Evolutionary conservation across 2,113 vertebrate species (phyloP), one percentile per base, ranked within the genome.

Genomic region (Mugil cephalus): DNA sequence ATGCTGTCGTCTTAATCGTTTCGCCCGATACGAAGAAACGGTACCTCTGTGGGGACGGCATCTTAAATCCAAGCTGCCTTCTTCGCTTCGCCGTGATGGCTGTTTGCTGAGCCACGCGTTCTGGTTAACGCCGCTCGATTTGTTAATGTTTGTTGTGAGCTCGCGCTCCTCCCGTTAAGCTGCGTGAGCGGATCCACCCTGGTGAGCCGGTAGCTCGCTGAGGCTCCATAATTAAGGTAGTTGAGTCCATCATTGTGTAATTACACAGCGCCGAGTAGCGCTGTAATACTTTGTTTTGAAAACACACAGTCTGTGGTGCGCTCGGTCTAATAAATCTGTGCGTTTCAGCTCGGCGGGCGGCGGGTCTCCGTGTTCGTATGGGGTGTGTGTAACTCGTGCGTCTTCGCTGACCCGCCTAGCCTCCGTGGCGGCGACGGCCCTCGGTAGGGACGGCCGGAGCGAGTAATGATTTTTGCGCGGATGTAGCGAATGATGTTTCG

Each of bases 171-270:
- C 21, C 59, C 5, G 50, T 70, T 75, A 77, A 69, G 61, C 61
- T 51, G 58, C 61, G 13, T 78, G 74, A 61, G 64, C 48, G 59
- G 52, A 83, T 71, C 69, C 74, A 54, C 74, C 79, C 77, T 42
- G 78, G 62, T 77, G 80, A 83, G 76, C 69, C 38, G 12, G 55
- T 63, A 63, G 60, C 74, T 66, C 64, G 40, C 40, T 13, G 68
- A 68, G 47, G 52, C 84, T 88, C 82, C 77, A 69, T 84, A 80
- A 86, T 85, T 83, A 83, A 84, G 73, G 65, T 66, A 83, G 76
- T 80, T 35, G 64, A 83, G 79, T 80, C 55, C 69, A 82, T 88
- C 60, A 62, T 87, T 88, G 80, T 83, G 80, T 87, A 90, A 91
- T 90, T 84, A 69, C 71, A 87, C 80, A 74, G 65, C 18, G 50